Base-by-base conservation (phyloP, 1,140 invertebrate genomes). In the Daktulosphaira vitifoliae region DNA sequence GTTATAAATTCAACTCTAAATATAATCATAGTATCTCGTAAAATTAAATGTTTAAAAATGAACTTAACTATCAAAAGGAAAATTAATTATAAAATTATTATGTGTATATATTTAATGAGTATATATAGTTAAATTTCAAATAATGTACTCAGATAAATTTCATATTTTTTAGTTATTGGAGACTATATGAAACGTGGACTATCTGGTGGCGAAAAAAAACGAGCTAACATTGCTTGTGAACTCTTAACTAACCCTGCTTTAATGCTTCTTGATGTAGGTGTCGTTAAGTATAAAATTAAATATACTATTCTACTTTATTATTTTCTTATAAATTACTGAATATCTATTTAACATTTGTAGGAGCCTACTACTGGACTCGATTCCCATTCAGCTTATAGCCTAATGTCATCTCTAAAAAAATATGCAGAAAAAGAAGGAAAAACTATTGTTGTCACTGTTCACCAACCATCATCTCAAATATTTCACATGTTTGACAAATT, bases 381-480 rank as follows among this genome's bases (percentile, higher is more conserved):
- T 74, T 92, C 88, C 9, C 86, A 88, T 73, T 87, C 88, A 54
- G 88, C 89, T 11, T 82, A 84, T 67, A 84, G 81, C 68, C 71
- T 92, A 51, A 90, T 91, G 78, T 77, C 79, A 59, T 84, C 81
- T 51, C 74, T 91, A 52, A 88, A 89, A 74, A 79, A 82, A 29
- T 89, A 87, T 69, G 87, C 87, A 0, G 81, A 84, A 65, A 81
- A 85, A 67, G 86, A 88, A 73, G 82, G 86, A 52, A 92, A 90
- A 74, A 88, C 86, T 2, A 82, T 92, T 29, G 83, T 92, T 37
- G 81, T 89, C 20, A 89, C 88, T 22, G 84, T 92, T 11, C 89
- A 92, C 74, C 89, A 92, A 73, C 89, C 89, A 0, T 90, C 88
- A 37, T 91, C 88, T 49, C 86, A 90, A 75, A 90, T 92, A 75